Conservation (phyloP, 2,797 vertebrate genomes). For the Onychomys torridus region DNA sequence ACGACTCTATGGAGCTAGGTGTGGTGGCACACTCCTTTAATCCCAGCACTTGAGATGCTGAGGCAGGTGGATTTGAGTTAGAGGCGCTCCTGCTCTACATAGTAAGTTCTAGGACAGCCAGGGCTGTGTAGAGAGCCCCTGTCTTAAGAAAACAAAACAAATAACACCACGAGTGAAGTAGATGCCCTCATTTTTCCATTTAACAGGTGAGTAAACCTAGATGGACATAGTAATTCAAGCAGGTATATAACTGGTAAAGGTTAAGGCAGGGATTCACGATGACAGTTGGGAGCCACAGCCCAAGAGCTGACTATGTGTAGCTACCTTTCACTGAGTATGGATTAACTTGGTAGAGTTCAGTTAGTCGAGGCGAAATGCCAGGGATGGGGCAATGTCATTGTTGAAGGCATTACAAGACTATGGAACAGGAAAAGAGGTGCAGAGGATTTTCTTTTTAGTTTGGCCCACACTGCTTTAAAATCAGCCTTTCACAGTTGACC, state of each 20-base stretch:
- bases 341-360: not conserved
- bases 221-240: not conserved
- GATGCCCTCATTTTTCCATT: not conserved
- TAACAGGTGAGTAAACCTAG: not conserved
- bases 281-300: not conserved
- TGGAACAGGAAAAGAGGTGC: not conserved
- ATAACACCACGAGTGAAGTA: not conserved
- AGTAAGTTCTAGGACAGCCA: not conserved
- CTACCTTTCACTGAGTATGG: not conserved
- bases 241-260: not conserved
- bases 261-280: not conserved
- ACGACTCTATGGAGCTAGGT: not conserved
- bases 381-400: not conserved
- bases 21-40: not conserved
- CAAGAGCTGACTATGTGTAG: not conserved
- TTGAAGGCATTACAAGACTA: not conserved
- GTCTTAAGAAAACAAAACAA: not conserved
- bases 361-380: not conserved
- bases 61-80: not conserved
- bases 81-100: not conserved
- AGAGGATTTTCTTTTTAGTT: not conserved
- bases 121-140: not conserved
- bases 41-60: not conserved
- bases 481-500: not conserved
- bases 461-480: not conserved